These are phyloP conservation scores for Seriola dumerili DNA, from an alignment of 2,113 vertebrate species.

Conservation along the genomic window DNA sequence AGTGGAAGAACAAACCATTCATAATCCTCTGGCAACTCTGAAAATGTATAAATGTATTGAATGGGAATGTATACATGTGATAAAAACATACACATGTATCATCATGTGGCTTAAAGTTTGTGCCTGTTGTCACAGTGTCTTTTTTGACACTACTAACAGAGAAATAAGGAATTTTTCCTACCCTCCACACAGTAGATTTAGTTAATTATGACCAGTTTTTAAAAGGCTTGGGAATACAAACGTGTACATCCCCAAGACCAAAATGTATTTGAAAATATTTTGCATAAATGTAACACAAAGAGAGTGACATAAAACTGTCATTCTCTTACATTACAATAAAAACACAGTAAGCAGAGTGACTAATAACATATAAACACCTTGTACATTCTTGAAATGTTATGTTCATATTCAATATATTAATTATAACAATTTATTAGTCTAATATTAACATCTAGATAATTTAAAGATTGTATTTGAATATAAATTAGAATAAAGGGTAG, in stretches of 20 bases:
- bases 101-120: neutral
- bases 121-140: neutral
- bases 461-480: neutral
- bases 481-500: neutral
- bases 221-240: neutral
- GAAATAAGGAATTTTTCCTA: neutral
- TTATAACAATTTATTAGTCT: neutral
- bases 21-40: neutral
- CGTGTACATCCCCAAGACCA: neutral
- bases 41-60: neutral
- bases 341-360: neutral
- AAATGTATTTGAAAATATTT: neutral
- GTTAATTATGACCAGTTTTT: neutral
- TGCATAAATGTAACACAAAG: constrained; percentile 1
- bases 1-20: neutral
- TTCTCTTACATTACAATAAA: constrained; percentile 16
- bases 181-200: neutral
- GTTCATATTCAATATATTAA: constrained; percentile 32
- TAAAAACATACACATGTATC: neutral
- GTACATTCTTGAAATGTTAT: neutral
- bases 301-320: constrained; percentile 57
- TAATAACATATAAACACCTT: constrained; percentile 18
- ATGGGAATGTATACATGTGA: constrained; percentile 35
- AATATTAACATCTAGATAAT: constrained; percentile 9
- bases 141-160: neutral